phyloP scores from a whole-genome alignment of 2,888 invertebrate species.

The Platycheirus rosarum region DNA sequence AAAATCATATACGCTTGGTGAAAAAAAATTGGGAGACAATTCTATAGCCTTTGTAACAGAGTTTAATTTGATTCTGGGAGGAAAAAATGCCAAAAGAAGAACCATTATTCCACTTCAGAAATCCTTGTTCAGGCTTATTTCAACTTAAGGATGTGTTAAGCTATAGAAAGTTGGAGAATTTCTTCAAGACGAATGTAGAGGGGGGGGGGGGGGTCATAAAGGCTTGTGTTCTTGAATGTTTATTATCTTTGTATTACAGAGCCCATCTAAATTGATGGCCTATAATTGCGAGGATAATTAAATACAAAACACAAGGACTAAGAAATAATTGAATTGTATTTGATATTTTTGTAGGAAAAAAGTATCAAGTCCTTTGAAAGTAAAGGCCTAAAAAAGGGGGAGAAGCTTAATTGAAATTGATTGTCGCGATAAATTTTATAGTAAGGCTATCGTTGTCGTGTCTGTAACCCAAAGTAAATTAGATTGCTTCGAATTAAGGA shows the following conservation, averaged over 20 bases:
- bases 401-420: slow-evolving; percentile 35
- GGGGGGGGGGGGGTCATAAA: slow-evolving; percentile 25
- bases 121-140: not conserved
- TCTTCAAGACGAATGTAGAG: slow-evolving; percentile 42
- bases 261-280: slow-evolving; percentile 2
- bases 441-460: not conserved
- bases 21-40: slow-evolving; percentile 66
- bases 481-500: slow-evolving; percentile 12
- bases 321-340: slow-evolving; percentile 7
- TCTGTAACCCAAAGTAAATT: slow-evolving; percentile 24
- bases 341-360: slow-evolving; percentile 2
- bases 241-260: not conserved
- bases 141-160: slow-evolving; percentile 45
- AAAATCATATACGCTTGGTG: slow-evolving; percentile 52
- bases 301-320: not conserved
- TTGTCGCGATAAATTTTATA: slow-evolving; percentile 30
- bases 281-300: slow-evolving; percentile 8
- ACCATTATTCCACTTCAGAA: slow-evolving; percentile 28
- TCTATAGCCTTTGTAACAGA: not conserved
- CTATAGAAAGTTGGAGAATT: slow-evolving; percentile 50
- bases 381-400: not conserved
- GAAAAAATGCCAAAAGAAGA: slow-evolving; percentile 16
- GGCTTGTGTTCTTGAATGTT: not conserved
- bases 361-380: not conserved
- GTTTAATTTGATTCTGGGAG: not conserved